phyloP scores from a whole-genome alignment of 2,797 vertebrate genomes.

The Cephalopachus bancanus region DNA sequence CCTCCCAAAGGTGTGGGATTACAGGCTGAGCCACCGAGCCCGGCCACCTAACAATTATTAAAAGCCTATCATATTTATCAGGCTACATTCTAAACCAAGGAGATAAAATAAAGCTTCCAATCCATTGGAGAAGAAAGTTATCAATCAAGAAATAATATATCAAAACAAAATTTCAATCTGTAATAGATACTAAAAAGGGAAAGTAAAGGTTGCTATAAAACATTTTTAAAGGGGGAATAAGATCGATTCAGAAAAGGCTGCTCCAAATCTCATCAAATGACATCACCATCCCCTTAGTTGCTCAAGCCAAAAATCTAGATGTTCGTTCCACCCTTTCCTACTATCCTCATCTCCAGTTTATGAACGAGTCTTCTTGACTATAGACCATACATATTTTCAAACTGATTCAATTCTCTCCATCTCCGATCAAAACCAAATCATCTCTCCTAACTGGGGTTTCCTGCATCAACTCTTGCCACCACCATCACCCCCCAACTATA shows the following conservation, averaged over 20 bases:
- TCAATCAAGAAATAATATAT: not conserved
- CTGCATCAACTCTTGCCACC: not conserved
- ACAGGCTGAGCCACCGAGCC: too few relatives aligned
- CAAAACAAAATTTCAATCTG: not conserved
- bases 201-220: constrained; percentile 28
- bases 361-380: not conserved
- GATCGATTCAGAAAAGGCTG: not conserved
- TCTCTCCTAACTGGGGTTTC: not conserved
- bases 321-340: not conserved
- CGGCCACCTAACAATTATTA: not conserved
- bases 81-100: not conserved
- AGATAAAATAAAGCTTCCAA: not conserved
- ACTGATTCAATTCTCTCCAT: not conserved
- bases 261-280: not conserved
- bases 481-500: too few relatives aligned
- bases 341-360: not conserved
- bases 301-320: too few relatives aligned
- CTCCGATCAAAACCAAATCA: not conserved
- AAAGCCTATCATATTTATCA: not conserved
- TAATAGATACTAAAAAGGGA: not conserved
- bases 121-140: not conserved
- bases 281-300: not conserved
- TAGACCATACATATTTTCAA: not conserved
- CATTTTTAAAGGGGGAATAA: not conserved
- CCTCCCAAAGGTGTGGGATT: too few relatives aligned